A percentile compares a stretch with the other conserved stretches of the same genome.
Evolutionary conservation across 1,140 invertebrate species (phyloP).

Genomic region (Chironomus tepperi): DNA sequence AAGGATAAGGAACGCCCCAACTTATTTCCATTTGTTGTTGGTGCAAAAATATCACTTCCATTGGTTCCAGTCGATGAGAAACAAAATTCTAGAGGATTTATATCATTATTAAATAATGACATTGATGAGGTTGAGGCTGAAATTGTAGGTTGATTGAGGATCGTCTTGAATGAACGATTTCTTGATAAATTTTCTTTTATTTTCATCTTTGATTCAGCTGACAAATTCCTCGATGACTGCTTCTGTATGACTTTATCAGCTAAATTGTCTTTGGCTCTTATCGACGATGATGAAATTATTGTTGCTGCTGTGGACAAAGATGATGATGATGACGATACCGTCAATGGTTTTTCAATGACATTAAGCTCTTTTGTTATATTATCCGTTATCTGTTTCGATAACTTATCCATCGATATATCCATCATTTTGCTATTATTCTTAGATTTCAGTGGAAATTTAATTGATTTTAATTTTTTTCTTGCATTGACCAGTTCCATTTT

Average conservation of each 20-base stretch:
- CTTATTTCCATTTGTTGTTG: not conserved
- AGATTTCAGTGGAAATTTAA: not conserved
- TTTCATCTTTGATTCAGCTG: slow-evolving; percentile 17
- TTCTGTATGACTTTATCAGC: not conserved
- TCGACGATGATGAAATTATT: slow-evolving; percentile 3
- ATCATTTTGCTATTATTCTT: not conserved
- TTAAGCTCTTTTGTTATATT: too few species aligned
- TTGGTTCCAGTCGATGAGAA: not conserved
- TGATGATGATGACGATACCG: too few species aligned
- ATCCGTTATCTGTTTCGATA: too few species aligned
- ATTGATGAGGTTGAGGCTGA: not conserved
- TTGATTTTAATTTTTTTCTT: not conserved
- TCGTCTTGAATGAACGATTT: slow-evolving; percentile 26
- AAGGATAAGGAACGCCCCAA: not conserved
- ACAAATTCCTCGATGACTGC: not conserved
- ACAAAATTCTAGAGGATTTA: not conserved
- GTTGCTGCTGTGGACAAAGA: not conserved
- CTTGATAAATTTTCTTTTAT: slow-evolving; percentile 25
- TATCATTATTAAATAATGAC: not conserved
- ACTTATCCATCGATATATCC: too few species aligned
- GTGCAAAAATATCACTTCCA: not conserved
- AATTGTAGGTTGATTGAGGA: not conserved
- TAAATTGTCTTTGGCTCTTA: not conserved
- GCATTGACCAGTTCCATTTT: not conserved
- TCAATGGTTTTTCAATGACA: too few species aligned